A percentile compares a stretch with the other conserved stretches of the same genome.
Conservation (phyloP, 1,140 invertebrate genomes). For the Eueides isabella region DNA sequence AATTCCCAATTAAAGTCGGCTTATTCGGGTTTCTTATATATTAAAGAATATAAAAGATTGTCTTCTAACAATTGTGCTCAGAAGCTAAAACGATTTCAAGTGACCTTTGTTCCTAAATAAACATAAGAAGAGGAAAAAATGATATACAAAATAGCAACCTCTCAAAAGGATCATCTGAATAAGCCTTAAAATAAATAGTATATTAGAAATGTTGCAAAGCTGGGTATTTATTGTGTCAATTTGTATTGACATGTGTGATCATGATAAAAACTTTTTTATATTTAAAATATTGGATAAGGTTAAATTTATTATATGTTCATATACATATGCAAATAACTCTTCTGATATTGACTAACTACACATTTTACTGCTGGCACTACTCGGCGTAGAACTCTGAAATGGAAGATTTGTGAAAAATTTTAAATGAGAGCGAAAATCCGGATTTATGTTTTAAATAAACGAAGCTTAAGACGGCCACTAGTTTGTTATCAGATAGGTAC, state of each 20-base stretch:
- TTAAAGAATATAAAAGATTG: conserved; percentile 15
- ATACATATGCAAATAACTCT: too few species aligned
- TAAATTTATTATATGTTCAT: too few species aligned
- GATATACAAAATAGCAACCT: conserved; percentile 30
- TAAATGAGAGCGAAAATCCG: too few species aligned
- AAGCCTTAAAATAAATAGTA: conserved; percentile 11
- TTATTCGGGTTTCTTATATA: conserved; percentile 10
- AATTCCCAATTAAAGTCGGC: not conserved
- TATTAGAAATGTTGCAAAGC: conserved; percentile 14
- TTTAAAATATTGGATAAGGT: not conserved
- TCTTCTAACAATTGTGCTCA: conserved; percentile 20
- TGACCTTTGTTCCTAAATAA: conserved; percentile 26
- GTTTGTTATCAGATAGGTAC: too few species aligned
- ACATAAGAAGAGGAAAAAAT: conserved; percentile 27
- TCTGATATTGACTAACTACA: too few species aligned
- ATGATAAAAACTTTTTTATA: not conserved
- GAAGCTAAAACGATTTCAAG: conserved; percentile 12
- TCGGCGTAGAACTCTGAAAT: too few species aligned
- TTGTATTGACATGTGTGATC: not conserved
- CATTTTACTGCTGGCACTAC: too few species aligned
- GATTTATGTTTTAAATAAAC: too few species aligned
- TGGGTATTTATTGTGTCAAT: not conserved
- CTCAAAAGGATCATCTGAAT: conserved; percentile 34
- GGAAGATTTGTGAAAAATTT: too few species aligned
- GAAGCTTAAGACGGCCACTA: too few species aligned